Evolutionary conservation across 2,797 vertebrate genomes (phyloP), one percentile per base, ranked within the genome.

Genomic region (Enteromius radiatus): DNA sequence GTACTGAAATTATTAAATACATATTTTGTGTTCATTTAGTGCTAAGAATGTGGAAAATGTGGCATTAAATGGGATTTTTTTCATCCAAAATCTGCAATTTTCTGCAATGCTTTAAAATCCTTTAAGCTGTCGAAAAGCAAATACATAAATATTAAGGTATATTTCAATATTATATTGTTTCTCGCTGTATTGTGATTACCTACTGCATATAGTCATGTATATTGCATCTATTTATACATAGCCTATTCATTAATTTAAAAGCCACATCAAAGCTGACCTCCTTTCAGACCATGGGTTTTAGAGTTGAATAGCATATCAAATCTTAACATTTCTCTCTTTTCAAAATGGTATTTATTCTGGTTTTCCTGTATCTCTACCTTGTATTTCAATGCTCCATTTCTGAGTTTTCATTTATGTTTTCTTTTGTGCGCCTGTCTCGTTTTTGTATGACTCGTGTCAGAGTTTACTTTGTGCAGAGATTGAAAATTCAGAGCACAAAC

Each of bases 261-360:
- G 67, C 64, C 68, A 76, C 85, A 81, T 86, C 84, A 88, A 85
- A 89, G 88, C 82, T 83, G 84, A 79, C 85, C 84, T 86, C 56
- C 65, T 86, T 86, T 86, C 80, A 85, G 76, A 49, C 71, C 8
- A 17, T 56, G 26, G 23, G 36, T 77, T 78, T 84, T 69, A 87
- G 69, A 87, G 73, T 78, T 33, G 54, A 86, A 14, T 68, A 76
- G 26, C 75, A 12, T 81, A n/a, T 78, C 43, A 87, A 84, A 78
- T 69, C 76, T 77, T 76, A 69, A 68, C 78, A 68, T 84, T 82
- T 83, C 41, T 74, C 76, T 47, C 56, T 78, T 80, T 68, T 86
- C 61, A 81, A 67, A 63, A 54, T 47, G 70, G 65, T 75, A 73
- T 84, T 80, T 77, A 78, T 78, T 77, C 69, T 41, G 84, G 26